Evolutionary conservation across 1,140 invertebrate species (phyloP).

Genomic region (Halesus radiatus): DNA sequence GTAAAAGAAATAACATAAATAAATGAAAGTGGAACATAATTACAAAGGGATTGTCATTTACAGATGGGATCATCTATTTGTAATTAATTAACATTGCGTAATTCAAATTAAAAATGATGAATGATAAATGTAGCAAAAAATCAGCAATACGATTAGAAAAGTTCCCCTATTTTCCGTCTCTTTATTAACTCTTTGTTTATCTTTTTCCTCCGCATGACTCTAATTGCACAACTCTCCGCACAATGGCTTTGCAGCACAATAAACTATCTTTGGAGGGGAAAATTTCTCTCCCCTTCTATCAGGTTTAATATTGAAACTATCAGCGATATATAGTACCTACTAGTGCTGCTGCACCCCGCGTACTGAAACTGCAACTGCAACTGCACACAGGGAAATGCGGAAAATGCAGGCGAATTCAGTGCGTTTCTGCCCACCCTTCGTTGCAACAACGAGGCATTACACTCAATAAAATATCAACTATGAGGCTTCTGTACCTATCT

Average conservation of each 20-base stretch:
- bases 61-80: no score
- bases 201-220: slow-evolving; percentile 48
- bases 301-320: slow-evolving; percentile 12
- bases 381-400: not conserved
- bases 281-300: slow-evolving; percentile 8
- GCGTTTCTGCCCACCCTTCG: not conserved
- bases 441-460: no score
- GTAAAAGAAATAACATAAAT: no score
- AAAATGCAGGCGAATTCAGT: not conserved
- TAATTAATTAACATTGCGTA: no score
- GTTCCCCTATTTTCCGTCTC: not conserved
- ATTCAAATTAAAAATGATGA: no score
- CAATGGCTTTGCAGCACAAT: slow-evolving; percentile 39
- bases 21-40: no score
- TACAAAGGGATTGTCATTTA: no score
- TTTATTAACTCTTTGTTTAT: slow-evolving; percentile 48
- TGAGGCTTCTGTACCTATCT: no score
- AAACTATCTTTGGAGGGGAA: slow-evolving; percentile 41
- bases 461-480: no score
- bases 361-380: not conserved
- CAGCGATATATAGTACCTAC: not conserved
- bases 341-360: no score
- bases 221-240: slow-evolving; percentile 53
- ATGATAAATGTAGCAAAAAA: no score
- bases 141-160: not conserved